Base-by-base conservation (phyloP, 1,140 invertebrate genomes). In the Drosophila ficusphila region DNA sequence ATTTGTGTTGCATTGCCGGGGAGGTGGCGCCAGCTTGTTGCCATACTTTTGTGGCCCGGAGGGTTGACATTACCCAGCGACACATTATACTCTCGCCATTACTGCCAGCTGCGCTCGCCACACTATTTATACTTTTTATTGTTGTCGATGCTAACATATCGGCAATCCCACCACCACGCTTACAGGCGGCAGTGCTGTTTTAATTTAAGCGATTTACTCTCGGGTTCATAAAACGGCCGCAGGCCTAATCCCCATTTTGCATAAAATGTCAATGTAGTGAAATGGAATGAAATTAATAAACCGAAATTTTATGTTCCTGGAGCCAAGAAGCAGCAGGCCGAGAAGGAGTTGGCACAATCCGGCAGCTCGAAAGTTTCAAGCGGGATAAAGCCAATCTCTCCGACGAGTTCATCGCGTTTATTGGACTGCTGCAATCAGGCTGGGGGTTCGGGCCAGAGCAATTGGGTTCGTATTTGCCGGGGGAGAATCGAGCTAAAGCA, bases 91-190 rank as follows among this genome's bases (percentile, higher is more conserved):
- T 60, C 67, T 65, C 75, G 62, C 77, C 82, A 86, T 86, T 86
- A 89, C 65, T 68, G 74, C 39, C 82, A 88, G 77, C 82, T 88
- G 82, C 65, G 70, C 36, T 65, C 58, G 78, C 78, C 83, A 82
- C 82, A 88, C 83, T 88, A 89, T 89, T 88, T 88, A 76, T 88
- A 78, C 76, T 88, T 51, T 79, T 75, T 81, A 68, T 77, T 71
- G 64, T 75, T 64, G 46, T 14, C 53, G 46, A 23, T 47, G 21
- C 62, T 51, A 60, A 49, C 39, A 49, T 39, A 21, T 19, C 23
- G 44, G 25, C 39, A 23, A 33, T 23, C 39, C 7, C 9, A 33
- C 39, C 39, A 46, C 57, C 57, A 19, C 14, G 11, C 21, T 41
- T 29, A 18, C 41, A 8, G 51, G 44, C 16, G 18, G 42, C 44